Percentiles rank a stretch among this genome's conserved stretches.
Conservation (phyloP, 2,888 invertebrate species). For the Eristalis intricaria region DNA sequence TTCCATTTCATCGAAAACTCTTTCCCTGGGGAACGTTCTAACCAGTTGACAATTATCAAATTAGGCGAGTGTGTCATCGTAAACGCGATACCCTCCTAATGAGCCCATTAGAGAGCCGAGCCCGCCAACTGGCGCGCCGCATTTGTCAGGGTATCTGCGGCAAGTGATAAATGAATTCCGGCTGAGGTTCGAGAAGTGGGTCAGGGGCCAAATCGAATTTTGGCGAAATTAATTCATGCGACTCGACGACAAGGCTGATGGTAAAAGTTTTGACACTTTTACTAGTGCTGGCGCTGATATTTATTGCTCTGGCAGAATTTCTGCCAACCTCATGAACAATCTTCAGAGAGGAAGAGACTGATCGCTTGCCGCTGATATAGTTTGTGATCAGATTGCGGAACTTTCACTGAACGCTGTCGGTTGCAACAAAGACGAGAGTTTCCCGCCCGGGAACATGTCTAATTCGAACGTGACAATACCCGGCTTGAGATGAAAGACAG, state of each 20-base stretch:
- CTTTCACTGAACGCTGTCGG: slow-evolving; percentile 11
- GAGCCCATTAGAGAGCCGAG: slow-evolving; percentile 10
- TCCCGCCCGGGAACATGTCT: not conserved
- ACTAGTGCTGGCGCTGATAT: not conserved
- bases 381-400: not conserved
- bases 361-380: slow-evolving; percentile 8
- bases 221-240: slow-evolving; percentile 18
- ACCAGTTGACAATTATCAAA: slow-evolving; percentile 45
- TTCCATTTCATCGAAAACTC: not conserved
- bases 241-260: not conserved
- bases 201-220: slow-evolving; percentile 19
- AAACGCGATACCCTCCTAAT: not conserved
- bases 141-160: slow-evolving; percentile 21
- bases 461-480: not conserved
- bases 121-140: not conserved
- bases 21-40: slow-evolving; percentile 21
- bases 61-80: slow-evolving; percentile 42
- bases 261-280: slow-evolving; percentile 11
- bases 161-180: slow-evolving; percentile 25
- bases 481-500: not conserved
- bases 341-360: not conserved
- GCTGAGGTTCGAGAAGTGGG: slow-evolving; percentile 14
- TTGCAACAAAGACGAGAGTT: not conserved
- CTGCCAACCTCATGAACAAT: not conserved
- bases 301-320: not conserved